phyloP scores from a whole-genome alignment of 2,797 vertebrate genomes.

The Phaenicophaeus curvirostris region DNA sequence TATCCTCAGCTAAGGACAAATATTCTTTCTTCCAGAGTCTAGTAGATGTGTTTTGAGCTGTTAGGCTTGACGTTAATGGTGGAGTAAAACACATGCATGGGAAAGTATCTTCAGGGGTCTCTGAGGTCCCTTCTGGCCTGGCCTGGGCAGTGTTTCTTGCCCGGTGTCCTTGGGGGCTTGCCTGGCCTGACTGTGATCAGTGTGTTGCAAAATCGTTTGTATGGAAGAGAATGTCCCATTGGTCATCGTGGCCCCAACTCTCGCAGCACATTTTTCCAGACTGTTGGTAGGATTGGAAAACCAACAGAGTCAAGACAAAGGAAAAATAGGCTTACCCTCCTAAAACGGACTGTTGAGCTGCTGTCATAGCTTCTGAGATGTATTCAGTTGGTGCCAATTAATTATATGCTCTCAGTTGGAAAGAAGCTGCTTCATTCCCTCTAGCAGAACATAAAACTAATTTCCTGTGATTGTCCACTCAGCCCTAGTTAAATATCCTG shows the following conservation, averaged over 20 bases:
- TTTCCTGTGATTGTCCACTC: conserved; percentile 14
- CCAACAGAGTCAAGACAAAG: neutral
- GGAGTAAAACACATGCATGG: neutral
- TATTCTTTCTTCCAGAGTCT: neutral
- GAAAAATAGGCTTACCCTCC: neutral
- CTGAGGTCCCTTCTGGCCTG: neutral
- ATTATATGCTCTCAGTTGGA: conserved; percentile 14
- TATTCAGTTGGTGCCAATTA: conserved; percentile 17
- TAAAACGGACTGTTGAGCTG: neutral
- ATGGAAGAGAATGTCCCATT: fast-evolving
- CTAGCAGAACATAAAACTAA: conserved; percentile 22
- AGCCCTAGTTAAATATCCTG: neutral
- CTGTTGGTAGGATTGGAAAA: neutral
- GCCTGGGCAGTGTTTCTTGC: neutral
- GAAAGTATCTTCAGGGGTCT: neutral
- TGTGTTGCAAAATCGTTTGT: neutral
- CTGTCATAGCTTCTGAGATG: neutral
- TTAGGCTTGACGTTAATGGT: neutral
- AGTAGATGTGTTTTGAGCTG: neutral
- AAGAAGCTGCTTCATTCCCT: conserved; percentile 16
- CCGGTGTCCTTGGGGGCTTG: neutral
- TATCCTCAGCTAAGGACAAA: neutral
- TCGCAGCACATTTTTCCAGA: neutral
- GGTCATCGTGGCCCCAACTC: neutral
- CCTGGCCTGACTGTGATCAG: fast-evolving